Evolutionary conservation across 2,113 vertebrate species (phyloP).

Genomic region (Sakesphorus luctuosus): DNA sequence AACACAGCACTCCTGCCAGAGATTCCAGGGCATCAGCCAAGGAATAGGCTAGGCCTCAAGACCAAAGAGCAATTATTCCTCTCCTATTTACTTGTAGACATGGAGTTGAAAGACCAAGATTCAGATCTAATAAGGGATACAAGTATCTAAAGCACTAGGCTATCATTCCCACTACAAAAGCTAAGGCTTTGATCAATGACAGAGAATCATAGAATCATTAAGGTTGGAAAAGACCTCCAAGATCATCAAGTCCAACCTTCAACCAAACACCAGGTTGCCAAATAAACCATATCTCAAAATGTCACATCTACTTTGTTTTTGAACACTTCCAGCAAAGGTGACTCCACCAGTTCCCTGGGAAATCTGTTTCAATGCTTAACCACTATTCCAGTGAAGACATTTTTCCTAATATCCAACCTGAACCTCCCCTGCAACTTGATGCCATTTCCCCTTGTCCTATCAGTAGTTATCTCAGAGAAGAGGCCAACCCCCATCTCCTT

Average conservation of each 20-base stretch:
- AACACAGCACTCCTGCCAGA: background rate
- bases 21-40: background rate
- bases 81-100: background rate
- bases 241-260: background rate
- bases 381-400: background rate
- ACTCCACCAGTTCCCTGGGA: background rate
- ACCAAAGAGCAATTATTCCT: background rate
- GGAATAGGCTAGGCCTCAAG: background rate
- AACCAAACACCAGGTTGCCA: rapidly evolving
- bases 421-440: background rate
- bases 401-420: background rate
- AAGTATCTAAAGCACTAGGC: background rate
- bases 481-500: background rate
- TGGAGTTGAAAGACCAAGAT: background rate
- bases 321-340: background rate
- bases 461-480: background rate
- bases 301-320: background rate
- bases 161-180: background rate
- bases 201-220: background rate
- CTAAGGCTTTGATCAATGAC: background rate
- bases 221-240: background rate
- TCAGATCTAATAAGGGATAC: background rate
- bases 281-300: background rate
- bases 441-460: background rate
- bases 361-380: background rate